Evolutionary conservation across 1,140 invertebrate genomes (phyloP).

Genomic region (Ganaspis sp.): DNA sequence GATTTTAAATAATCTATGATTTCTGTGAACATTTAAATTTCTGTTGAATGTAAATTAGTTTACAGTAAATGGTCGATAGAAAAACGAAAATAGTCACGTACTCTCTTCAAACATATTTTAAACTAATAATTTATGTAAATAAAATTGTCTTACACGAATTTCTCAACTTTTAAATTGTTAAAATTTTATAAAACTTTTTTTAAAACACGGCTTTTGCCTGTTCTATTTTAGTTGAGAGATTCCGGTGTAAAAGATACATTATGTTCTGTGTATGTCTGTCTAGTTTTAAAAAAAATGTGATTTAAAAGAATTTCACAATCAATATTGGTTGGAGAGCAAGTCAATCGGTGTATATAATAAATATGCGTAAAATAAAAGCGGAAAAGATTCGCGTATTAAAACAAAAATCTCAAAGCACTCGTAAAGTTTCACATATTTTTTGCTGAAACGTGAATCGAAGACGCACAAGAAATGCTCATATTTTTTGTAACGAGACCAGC

Average conservation of each 20-base stretch:
- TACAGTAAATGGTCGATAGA: neutral
- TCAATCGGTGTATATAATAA: constrained; percentile 2
- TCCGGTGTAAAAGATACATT: neutral
- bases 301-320: neutral
- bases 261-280: neutral
- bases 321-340: neutral
- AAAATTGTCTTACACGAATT: neutral
- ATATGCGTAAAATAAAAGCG: neutral
- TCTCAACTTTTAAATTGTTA: constrained; percentile 9
- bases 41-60: too few relatives aligned
- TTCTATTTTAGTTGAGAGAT: constrained; percentile 6
- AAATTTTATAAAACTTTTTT: neutral
- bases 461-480: constrained; percentile 28
- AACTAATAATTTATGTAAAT: constrained; percentile 5
- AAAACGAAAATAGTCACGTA: neutral
- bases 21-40: too few relatives aligned
- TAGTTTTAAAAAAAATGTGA: constrained; percentile 16
- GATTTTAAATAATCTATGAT: too few relatives aligned
- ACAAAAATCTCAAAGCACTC: neutral
- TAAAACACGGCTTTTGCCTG: neutral
- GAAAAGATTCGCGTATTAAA: neutral
- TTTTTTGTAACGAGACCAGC: constrained; percentile 18
- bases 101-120: neutral
- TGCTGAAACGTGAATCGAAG: constrained; percentile 9
- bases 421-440: constrained; percentile 19